Conservation (phyloP, 2,888 invertebrate species). For the Nomada flava region DNA sequence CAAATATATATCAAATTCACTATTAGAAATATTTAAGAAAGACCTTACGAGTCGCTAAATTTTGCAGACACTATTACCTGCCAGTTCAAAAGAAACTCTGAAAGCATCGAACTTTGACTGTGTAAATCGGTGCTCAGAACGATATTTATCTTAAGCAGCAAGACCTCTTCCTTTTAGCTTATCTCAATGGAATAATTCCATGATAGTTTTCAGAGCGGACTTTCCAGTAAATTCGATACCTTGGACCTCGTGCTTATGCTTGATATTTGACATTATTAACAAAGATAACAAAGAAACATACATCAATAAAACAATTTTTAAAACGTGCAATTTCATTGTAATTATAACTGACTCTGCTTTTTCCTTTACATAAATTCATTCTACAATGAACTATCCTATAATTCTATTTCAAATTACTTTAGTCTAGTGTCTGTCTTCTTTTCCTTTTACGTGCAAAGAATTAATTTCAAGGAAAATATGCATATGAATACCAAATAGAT, state of each 20-base stretch:
- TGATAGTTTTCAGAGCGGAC: not conserved
- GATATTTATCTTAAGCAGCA: slow-evolving; percentile 10
- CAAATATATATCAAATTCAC: no score
- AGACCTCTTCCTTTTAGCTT: slow-evolving; percentile 4
- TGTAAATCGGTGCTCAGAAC: slow-evolving; percentile 14
- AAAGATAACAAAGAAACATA: no score
- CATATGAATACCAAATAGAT: not conserved
- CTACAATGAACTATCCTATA: no score
- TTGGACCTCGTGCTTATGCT: not conserved
- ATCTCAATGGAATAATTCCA: slow-evolving; percentile 15
- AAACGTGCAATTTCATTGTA: no score
- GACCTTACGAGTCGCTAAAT: not conserved
- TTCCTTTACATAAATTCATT: no score
- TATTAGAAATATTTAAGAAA: no score
- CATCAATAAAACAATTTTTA: no score
- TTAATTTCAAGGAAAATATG: not conserved
- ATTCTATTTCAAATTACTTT: no score
- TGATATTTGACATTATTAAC: no score
- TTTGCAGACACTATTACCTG: no score
- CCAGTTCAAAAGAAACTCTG: not conserved
- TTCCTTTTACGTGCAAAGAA: not conserved
- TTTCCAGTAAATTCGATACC: not conserved
- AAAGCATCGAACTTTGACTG: not conserved
- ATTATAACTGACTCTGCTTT: no score
- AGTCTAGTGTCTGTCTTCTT: no score